phyloP scores from a whole-genome alignment of 2,797 vertebrate species.

The Takifugu rubripes region DNA sequence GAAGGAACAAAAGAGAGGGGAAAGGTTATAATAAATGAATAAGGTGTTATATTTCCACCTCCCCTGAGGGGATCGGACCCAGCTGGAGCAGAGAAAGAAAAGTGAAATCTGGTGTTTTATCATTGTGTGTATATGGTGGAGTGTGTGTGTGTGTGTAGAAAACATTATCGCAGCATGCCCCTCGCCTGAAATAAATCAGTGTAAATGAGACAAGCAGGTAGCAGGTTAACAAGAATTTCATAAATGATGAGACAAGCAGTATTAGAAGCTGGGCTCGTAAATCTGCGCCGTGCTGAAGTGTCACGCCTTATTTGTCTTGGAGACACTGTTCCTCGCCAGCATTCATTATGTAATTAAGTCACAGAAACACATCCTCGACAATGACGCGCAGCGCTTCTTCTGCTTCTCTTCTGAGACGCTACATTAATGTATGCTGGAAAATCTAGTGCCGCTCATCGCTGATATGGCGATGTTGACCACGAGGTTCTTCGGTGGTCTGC shows the following conservation, averaged over 20 bases:
- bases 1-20: neutral
- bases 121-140: neutral
- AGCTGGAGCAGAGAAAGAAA: constrained; percentile 34
- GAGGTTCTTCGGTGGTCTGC: neutral
- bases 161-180: neutral
- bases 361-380: no score
- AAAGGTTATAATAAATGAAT: constrained; percentile 39
- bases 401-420: no score
- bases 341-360: neutral
- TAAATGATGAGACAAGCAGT: constrained; percentile 3
- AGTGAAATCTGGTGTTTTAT: constrained; percentile 5
- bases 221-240: constrained; percentile 9
- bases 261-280: neutral
- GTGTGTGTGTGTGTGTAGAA: neutral
- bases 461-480: no score
- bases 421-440: no score
- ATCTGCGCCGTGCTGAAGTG: neutral
- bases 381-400: no score
- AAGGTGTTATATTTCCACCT: constrained; percentile 39
- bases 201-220: constrained; percentile 18
- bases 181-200: constrained; percentile 14
- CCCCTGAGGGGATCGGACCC: constrained; percentile 31
- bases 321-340: neutral
- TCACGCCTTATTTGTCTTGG: neutral
- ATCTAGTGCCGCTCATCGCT: no score